Evolutionary conservation across 2,113 vertebrate genomes (phyloP).

Genomic region (Gobius niger): DNA sequence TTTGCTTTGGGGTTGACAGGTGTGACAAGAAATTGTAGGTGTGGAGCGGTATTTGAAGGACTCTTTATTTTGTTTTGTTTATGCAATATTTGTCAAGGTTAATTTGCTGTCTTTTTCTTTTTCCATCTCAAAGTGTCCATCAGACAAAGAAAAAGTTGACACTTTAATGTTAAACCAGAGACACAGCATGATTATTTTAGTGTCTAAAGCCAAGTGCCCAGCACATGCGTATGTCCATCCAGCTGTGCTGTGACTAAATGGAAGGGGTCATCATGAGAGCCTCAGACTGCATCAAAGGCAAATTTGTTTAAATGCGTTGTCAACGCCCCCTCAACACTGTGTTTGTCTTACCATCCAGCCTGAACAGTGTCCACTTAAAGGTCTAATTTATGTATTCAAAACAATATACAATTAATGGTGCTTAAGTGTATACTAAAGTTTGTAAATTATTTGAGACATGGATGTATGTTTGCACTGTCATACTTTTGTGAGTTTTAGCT

Average conservation of each 20-base stretch:
- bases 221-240: constrained; percentile 34
- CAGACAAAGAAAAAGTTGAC: constrained; percentile 27
- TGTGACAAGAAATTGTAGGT: constrained; percentile 43
- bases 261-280: constrained; percentile 8
- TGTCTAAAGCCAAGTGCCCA: constrained; percentile 44
- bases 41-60: constrained; percentile 46
- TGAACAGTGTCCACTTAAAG: constrained; percentile 54
- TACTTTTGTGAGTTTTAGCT: constrained; percentile 65
- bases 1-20: constrained; percentile 49
- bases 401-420: constrained; percentile 80
- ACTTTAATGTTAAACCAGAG: constrained; percentile 4
- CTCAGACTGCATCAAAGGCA: background rate
- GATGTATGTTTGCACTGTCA: constrained; percentile 75
- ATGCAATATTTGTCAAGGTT: background rate
- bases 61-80: constrained; percentile 71
- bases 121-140: constrained; percentile 17
- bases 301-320: background rate
- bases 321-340: background rate
- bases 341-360: constrained; percentile 43
- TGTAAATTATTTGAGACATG: constrained; percentile 78
- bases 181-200: constrained; percentile 23
- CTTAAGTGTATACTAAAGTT: constrained; percentile 79
- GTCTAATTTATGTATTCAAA: constrained; percentile 72
- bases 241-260: constrained; percentile 44
- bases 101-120: background rate